Base-by-base conservation (phyloP, 2,113 vertebrate genomes). In the Origma solitaria region DNA sequence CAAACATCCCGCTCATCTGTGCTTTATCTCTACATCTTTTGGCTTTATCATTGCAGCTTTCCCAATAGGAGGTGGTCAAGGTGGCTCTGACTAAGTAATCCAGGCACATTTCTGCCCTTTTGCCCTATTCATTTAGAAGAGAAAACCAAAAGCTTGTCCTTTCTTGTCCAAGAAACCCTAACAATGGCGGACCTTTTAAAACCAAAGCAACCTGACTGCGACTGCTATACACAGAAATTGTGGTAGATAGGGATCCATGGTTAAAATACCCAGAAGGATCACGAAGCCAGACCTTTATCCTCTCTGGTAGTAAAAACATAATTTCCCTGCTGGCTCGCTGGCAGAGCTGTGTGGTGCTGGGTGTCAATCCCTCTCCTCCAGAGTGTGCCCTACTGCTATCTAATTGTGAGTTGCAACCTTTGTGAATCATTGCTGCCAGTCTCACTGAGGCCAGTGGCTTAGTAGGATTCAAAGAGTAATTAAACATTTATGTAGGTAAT, bases 401-500 rank as follows among this genome's bases (percentile, higher is more conserved):
- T 88, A 44, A 80, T 69, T 77, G 58, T 0, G 3, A 31, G 50
- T 83, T 66, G 18, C 25, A 81, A 73, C 27, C 62, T 81, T 50
- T 66, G 42, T 56, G 76, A 86, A 64, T 81, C 47, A 71, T 56
- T 68, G 44, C 7, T 13, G 77, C 27, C 33, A 78, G 25, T 33
- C 47, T 81, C 49, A 79, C 20, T 7, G 37, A 77, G n/a, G 20
- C 56, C 37, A 56, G 13, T 1, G 3, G n/a, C 40, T 94, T 90
- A 92, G 69, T 65, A 82, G 24, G 27, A 88, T 82, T 89, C 64
- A 79, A 84, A 75, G 86, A 79, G 35, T 72, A 84, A 95, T 94
- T 91, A 89, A 91, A 89, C 38, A 53, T 91, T 92, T 88, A 72
- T 65, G 49, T 53, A 75, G 64, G 44, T 71, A 94, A 93, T 90